These are phyloP conservation scores for Myiozetetes cayanensis DNA, from an alignment of 2,113 vertebrate species.

Conservation along the genomic window DNA sequence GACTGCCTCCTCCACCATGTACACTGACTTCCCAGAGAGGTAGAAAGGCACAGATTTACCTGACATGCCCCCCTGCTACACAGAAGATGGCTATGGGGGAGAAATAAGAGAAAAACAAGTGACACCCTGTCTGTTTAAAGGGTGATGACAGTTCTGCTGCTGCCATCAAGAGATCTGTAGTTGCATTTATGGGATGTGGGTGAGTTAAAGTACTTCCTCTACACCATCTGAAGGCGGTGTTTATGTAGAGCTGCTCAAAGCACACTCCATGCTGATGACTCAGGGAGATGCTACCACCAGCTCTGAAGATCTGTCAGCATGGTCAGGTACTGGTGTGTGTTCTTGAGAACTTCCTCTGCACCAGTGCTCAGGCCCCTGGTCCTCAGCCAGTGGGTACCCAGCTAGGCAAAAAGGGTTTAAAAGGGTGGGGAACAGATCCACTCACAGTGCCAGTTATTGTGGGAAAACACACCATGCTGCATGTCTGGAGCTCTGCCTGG, in stretches of 20 bases:
- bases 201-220: constrained; percentile 27
- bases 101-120: background rate
- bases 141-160: constrained; percentile 11
- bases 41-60: background rate
- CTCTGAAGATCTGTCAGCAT: background rate
- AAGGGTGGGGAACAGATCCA: background rate
- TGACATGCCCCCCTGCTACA: background rate
- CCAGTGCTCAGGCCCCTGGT: background rate
- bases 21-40: background rate
- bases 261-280: background rate
- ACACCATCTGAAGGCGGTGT: background rate
- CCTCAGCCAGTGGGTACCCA: rapidly evolving
- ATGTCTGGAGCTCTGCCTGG: background rate
- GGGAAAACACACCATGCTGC: background rate
- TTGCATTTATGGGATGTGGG: background rate
- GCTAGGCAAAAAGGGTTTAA: background rate
- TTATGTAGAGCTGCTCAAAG: background rate
- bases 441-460: background rate
- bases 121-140: background rate
- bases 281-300: background rate
- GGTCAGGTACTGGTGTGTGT: background rate
- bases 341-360: background rate
- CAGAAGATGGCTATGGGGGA: background rate
- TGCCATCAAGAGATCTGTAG: constrained; percentile 9
- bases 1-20: background rate